A percentile compares a stretch with the other conserved stretches of the same genome.
phyloP scores from a whole-genome alignment of 2,888 invertebrate genomes.

The Polydesmus complanatus region DNA sequence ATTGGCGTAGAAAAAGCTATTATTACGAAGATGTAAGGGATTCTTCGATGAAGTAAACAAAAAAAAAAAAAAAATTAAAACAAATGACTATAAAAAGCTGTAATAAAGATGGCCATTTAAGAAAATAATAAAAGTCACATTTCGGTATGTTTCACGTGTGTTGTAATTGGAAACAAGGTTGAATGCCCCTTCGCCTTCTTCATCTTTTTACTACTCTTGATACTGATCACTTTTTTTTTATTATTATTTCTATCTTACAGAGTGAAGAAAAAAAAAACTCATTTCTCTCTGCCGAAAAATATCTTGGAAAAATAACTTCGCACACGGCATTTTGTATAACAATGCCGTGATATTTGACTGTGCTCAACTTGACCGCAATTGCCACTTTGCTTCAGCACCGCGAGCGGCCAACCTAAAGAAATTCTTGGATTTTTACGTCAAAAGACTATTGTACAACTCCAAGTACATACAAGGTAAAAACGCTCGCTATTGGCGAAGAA shows the following conservation, averaged over 20 bases:
- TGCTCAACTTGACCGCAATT: background rate
- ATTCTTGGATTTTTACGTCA: background rate
- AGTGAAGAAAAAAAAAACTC: background rate
- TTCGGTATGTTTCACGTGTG: background rate
- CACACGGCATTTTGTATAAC: background rate
- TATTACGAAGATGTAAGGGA: no score
- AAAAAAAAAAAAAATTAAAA: background rate
- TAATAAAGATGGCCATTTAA: background rate
- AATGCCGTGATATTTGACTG: background rate
- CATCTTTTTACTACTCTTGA: no score
- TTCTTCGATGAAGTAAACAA: no score
- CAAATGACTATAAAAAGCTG: background rate
- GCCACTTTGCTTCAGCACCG: no score
- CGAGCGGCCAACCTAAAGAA: no score
- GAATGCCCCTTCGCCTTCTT: background rate
- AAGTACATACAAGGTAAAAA: background rate
- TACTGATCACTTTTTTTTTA: no score
- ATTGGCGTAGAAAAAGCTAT: no score
- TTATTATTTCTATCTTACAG: no score
- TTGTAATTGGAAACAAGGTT: background rate
- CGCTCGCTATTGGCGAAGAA: background rate
- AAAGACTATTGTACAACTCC: background rate
- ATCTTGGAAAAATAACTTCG: background rate
- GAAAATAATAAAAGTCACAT: background rate
- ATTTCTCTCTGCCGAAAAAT: background rate